phyloP scores from a whole-genome alignment of 2,888 invertebrate species.

The Lithophane socia region DNA sequence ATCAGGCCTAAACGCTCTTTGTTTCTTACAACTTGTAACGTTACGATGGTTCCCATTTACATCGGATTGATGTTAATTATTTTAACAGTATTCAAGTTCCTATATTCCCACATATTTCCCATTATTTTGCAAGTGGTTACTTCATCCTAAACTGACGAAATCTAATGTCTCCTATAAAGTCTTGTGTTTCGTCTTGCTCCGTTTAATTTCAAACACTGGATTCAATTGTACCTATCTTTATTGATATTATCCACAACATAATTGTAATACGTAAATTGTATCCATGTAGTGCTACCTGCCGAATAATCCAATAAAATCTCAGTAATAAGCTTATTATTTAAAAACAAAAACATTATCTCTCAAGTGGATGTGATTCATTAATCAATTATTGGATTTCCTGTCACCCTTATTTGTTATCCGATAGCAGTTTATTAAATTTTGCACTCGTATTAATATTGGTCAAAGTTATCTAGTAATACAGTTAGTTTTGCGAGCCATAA shows the following conservation, averaged over 20 bases:
- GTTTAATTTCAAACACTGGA: not conserved
- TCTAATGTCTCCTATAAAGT: not conserved
- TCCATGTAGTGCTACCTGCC: not conserved
- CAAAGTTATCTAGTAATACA: constrained; percentile 81
- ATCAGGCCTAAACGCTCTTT: constrained; percentile 50
- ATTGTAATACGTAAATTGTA: not conserved
- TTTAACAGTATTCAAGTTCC: not conserved
- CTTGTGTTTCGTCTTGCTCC: not conserved
- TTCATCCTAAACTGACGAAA: not conserved
- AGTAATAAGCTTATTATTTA: constrained; percentile 55
- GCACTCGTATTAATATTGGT: constrained; percentile 79
- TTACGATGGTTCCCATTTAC: constrained; percentile 17
- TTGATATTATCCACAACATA: not conserved
- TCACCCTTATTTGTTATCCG: constrained; percentile 80
- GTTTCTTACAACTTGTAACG: constrained; percentile 36
- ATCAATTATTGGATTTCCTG: constrained; percentile 80
- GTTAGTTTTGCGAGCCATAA: constrained; percentile 78
- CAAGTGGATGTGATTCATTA: constrained; percentile 80
- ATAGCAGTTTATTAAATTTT: constrained; percentile 88
- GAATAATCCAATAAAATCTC: constrained; percentile 46
- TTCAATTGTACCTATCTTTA: constrained; percentile 5
- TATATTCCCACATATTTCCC: not conserved
- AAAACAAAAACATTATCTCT: constrained; percentile 67
- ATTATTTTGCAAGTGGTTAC: not conserved
- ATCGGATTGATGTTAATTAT: constrained; percentile 10